Conservation (phyloP, 2,888 invertebrate species). For the Hedychridium roseum region DNA sequence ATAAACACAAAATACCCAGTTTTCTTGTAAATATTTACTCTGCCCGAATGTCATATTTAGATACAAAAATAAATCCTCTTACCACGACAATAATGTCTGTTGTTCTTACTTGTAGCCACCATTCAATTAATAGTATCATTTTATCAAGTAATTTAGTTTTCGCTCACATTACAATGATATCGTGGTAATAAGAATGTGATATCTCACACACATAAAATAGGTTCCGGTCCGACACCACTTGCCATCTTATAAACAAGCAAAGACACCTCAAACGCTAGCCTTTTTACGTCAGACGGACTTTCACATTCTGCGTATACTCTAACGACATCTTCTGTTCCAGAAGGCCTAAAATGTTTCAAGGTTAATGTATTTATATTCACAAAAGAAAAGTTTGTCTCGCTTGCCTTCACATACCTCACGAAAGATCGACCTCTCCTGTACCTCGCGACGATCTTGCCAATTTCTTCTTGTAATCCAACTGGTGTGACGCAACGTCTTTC, state of each 20-base stretch:
- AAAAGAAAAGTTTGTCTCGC: background rate
- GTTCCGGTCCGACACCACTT: constrained; percentile 78
- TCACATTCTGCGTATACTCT: constrained; percentile 95
- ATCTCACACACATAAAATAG: no score
- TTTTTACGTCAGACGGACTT: constrained; percentile 74
- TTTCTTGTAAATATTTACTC: no score
- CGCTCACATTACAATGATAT: no score
- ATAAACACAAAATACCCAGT: no score
- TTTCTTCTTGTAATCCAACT: constrained; percentile 80
- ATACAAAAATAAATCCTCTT: constrained; percentile 11
- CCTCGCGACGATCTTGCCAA: constrained; percentile 75
- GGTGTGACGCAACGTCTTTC: constrained; percentile 85
- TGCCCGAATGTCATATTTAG: constrained; percentile 7
- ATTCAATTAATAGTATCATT: no score
- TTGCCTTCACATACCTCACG: constrained; percentile 79
- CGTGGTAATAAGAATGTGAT: no score
- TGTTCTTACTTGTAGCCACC: no score
- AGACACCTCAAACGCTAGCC: constrained; percentile 79
- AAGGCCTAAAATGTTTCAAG: constrained; percentile 75
- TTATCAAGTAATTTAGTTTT: no score
- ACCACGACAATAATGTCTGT: no score
- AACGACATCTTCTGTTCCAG: constrained; percentile 97
- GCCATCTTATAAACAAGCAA: constrained; percentile 79
- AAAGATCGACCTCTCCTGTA: constrained; percentile 84
- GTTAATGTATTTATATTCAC: no score